Evolutionary conservation across 2,797 vertebrate genomes (phyloP), one percentile per base, ranked within the genome.

Genomic region (Acanthurus leucopareius): DNA sequence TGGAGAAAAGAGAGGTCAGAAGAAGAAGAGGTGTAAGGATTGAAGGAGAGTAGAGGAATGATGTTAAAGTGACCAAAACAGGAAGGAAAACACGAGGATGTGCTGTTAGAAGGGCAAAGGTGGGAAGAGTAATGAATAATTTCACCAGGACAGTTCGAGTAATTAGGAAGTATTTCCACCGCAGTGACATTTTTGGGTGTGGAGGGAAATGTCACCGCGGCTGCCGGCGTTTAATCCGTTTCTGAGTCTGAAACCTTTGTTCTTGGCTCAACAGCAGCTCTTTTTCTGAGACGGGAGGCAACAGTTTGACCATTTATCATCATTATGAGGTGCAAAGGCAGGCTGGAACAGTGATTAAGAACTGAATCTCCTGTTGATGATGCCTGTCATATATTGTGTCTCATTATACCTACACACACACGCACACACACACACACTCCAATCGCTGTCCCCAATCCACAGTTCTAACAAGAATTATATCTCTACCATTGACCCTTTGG

Each of bases 331-430:
- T 61, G 82, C 85, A 90, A 86, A 92, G 90, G 72, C 86, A 90
- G 85, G 66, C 57, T 63, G 28, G 85, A 90, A 77, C 80, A 80
- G 91, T 89, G 90, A 93, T 95, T 93, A 94, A 91, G 90, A 92
- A 85, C 86, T 80, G 69, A 80, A 82, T 86, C 84, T 91, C 10
- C 85, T 82, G 84, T 68, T 84, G 87, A 91, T 83, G 89, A 88
- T 72, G 58, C 76, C 79, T 82, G 86, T 91, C 92, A 86, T 90
- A 79, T 87, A 83, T 81, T 86, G 77, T 76, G 75, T 86, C 84
- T 80, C 84, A 77, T 86, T 76, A 59, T 63, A 81, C 82, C 56
- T 58, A 4, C 63, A 47, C 66, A 20, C 65, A 38, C 79, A 62
- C 65, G 47, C 68, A 45, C 52, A 60, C 48, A 54, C 53, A 57